Base-by-base conservation (phyloP, 2,888 invertebrate species). In the Brachypalpus laphriformis region DNA sequence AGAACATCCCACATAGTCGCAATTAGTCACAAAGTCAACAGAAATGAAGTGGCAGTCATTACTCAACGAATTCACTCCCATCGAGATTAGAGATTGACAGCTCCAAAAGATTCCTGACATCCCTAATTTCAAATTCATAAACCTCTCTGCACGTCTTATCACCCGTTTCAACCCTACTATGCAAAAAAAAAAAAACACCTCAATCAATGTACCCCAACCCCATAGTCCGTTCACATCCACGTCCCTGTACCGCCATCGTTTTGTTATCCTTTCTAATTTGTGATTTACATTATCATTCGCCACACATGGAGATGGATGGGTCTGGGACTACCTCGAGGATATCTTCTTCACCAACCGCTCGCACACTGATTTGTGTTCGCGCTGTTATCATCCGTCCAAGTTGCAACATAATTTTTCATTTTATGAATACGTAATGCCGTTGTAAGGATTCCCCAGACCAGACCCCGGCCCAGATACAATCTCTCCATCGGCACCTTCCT, bases 371-470 rank as follows among this genome's bases (percentile, higher is more conserved):
- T 85, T 85, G 85, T 76, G 85, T 71, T 71, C 81, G 65, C 76
- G 81, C 70, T 81, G 81, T 76, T 81, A 85, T 81, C 81, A 81
- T 85, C 81, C 81, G 75, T 81, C 81, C 81, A 85, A 85, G 75
- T 74, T 85, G 85, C 61, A 85, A 76, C 81, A 85, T 76, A 81
- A 85, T 81, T 85, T 83, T 85, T 81, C 75, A 85, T 85, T 85
- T 85, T 85, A 81, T 81, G 85, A 85, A 85, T 85, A 81, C 76
- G 85, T 81, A 81, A 85, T 85, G 59, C 22, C 81, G 45, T 71
- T 65, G 65, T 65, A 70, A 57, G 40, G 74, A 49, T 63, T 51
- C 59, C 5, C 25, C 25, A 25, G 25, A 25, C 25, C 5, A 25
- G 25, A 25, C 25, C n/a, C n/a, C 5, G 5, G 25, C 75, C 28